Percentiles rank a stretch among this genome's conserved stretches.
Evolutionary conservation across 2,113 vertebrate genomes (phyloP).

Genomic region (Dipodomys spectabilis): DNA sequence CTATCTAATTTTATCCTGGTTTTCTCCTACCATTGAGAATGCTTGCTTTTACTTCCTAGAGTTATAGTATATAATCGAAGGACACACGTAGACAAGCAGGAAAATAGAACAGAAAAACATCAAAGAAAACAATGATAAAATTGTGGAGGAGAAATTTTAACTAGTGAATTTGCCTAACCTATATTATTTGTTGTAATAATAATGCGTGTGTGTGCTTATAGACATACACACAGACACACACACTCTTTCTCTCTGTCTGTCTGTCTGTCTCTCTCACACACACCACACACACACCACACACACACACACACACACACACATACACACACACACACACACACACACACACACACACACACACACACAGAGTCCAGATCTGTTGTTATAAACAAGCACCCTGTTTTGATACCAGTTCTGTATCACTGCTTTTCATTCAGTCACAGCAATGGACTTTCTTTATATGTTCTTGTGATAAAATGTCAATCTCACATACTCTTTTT

Average conservation of each 20-base stretch:
- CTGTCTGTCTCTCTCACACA: too few relatives aligned
- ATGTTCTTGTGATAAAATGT: background rate
- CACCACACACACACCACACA: background rate
- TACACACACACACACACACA: too few relatives aligned
- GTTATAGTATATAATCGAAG: background rate
- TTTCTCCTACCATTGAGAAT: background rate
- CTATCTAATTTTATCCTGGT: background rate
- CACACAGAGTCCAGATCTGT: background rate
- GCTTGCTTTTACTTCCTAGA: background rate
- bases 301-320: too few relatives aligned
- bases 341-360: background rate
- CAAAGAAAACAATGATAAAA: conserved; percentile 16
- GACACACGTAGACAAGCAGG: background rate
- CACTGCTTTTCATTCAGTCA: background rate
- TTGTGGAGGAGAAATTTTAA: conserved; percentile 14
- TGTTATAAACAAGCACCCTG: background rate
- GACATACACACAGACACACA: too few relatives aligned
- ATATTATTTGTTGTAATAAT: background rate
- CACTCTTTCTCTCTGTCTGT: too few relatives aligned
- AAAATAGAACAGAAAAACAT: background rate
- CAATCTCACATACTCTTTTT: background rate
- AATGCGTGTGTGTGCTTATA: too few relatives aligned
- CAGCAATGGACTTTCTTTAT: background rate
- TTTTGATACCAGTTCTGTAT: background rate
- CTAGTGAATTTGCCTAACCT: background rate